Evolutionary conservation across 2,888 invertebrate species (phyloP), one percentile per base, ranked within the genome.

Genomic region (Pyrochroa serraticornis): DNA sequence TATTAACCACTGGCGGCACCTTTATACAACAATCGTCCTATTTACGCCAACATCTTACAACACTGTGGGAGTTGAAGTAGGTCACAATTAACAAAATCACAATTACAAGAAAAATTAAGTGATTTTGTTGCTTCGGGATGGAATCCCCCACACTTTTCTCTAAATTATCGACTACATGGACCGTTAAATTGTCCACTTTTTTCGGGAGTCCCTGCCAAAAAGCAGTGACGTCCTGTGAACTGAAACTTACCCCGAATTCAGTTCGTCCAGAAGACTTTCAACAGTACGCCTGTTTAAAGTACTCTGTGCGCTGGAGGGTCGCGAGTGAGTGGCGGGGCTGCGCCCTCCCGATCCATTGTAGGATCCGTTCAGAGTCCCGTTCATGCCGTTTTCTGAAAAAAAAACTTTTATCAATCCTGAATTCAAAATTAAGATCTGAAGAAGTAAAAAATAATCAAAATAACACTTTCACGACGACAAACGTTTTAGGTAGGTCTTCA

Each of bases 261-360:
- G 84, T 79, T 95, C 95, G 70, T 95, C 94, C 54, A 96, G 82
- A 42, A 96, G 84, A 63, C 92, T 92, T 81, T 96, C 95, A 49
- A 96, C 93, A 0, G 92, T 88, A 7, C 93, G 93, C 57, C 94
- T 82, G 58, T 82, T 82, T 30, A 79, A 71, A 14, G 76, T 77
- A 51, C 75, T 76, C 67, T 77, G 77, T 31, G 77, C 77, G 60
- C 78, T 78, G 14, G 76, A 74, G 7, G 79, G 78, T 45, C 78
- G 70, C 0, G 77, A 77, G 47, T 56, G 43, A 49, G 65, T 71
- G 13, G 78, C 76, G 52, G 78, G 77, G 61, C 78, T 79, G 52
- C 69, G 74, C 10, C 71, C 75, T 5, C 75, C 76, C 5, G 77
- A 77, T 49, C 75, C 76, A 60, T 71, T 73, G 42, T 71, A 69